Percentiles rank a stretch among this genome's conserved stretches.
phyloP scores from a whole-genome alignment of 1,140 invertebrate genomes.

The Popillia japonica region DNA sequence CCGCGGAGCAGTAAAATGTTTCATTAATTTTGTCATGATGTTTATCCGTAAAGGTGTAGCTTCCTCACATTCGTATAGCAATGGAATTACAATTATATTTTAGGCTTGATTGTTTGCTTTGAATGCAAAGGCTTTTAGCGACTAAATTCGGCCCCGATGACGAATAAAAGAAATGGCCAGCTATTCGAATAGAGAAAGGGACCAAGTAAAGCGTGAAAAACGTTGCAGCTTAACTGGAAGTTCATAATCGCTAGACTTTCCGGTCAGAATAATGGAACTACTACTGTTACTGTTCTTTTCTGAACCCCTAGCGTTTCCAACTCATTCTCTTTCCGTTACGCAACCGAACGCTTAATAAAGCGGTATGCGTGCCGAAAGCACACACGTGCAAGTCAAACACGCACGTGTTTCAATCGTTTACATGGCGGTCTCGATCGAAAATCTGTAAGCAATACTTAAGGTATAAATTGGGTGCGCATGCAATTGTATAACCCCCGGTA shows the following conservation, averaged over 20 bases:
- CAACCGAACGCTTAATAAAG: conserved; percentile 4
- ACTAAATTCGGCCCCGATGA: not conserved
- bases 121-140: conserved; percentile 8
- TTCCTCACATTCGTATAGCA: no score
- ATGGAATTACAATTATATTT: no score
- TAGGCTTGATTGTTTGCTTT: no score
- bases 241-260: conserved; percentile 35
- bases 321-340: conserved; percentile 19
- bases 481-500: conserved; percentile 15
- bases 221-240: conserved; percentile 21
- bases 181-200: not conserved
- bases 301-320: not conserved
- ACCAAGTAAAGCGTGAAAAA: conserved; percentile 16
- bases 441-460: conserved; percentile 6
- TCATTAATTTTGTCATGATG: no score
- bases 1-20: no score
- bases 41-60: no score
- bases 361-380: conserved; percentile 16
- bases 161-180: conserved; percentile 15
- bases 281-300: not conserved
- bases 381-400: conserved; percentile 40
- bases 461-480: conserved; percentile 23
- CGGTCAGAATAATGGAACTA: conserved; percentile 30
- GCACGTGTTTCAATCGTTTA: conserved; percentile 43
- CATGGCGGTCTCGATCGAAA: not conserved